Base-by-base conservation (phyloP, 2,113 vertebrate genomes). In the Muntiacus reevesi region DNA sequence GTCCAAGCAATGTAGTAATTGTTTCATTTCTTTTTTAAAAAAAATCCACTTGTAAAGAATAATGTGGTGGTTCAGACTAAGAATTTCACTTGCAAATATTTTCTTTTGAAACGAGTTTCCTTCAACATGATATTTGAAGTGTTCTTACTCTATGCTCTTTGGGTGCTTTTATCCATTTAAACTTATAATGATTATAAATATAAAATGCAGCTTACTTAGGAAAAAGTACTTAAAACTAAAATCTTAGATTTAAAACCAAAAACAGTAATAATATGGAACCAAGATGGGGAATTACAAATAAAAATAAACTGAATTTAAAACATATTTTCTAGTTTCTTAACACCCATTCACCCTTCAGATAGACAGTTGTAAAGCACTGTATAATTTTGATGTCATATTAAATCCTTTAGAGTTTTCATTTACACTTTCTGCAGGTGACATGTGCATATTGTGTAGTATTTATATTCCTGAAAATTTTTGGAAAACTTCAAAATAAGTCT, bases 1-100 rank as follows among this genome's bases (percentile, higher is more conserved):
- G 17, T 74, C 43, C 62, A 95, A 40, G 71, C 30, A 97, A 76
- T 54, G 88, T 19, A 97, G 94, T n/a, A 96, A 30, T 30, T 89
- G 23, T 57, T 93, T 94, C 15, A 76, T 89, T 97, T 92, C n/a
- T 82, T 92, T 87, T 94, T 33, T 17, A 36, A 94, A 87, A 95
- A 95, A 95, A 79, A 64, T 28, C 90, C 5, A 92, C 1, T 82
- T 36, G n/a, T 90, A 67, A 82, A 92, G 28, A 94, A 64, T 92
- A 95, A 89, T 36, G 10, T 3, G 5, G 14, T 33, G 21, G 11
- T 14, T 81, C 54, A 60, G 8, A 28, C 36, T 93, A 81, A 96
- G 89, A 89, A 8, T 71, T 94, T 91, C 6, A 16, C 40, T 52
- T 62, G 50, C 33, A 86, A n/a, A 92, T 67, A 74, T 67, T 91